Percentiles rank a stretch among this genome's conserved stretches.
These are phyloP conservation scores for Hylaeus volcanicus DNA, from an alignment of 1,140 invertebrate genomes.

Conservation along the genomic window DNA sequence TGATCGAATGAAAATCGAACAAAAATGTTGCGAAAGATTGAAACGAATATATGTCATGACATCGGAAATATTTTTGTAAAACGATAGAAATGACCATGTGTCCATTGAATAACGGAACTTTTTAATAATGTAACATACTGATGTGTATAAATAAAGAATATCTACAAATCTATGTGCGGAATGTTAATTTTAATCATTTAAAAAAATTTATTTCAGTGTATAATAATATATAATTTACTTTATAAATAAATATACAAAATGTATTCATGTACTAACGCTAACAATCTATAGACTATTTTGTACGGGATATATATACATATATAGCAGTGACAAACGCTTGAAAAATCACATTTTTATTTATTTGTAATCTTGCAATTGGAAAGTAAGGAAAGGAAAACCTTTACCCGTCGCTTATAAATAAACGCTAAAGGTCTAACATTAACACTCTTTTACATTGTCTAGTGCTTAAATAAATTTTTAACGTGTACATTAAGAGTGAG, in stretches of 20 bases:
- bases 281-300: constrained; percentile 41
- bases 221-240: constrained; percentile 26
- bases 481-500: not conserved
- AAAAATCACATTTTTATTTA: constrained; percentile 15
- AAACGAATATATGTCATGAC: constrained; percentile 11
- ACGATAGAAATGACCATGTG: constrained; percentile 58
- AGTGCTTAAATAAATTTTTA: constrained; percentile 2
- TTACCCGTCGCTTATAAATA: not conserved
- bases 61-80: constrained; percentile 56
- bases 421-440: not conserved
- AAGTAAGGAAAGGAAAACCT: not conserved
- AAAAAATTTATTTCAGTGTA: constrained; percentile 27
- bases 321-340: constrained; percentile 1
- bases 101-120: constrained; percentile 67
- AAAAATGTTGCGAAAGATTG: not conserved
- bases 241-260: constrained; percentile 34
- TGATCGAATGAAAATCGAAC: constrained; percentile 34
- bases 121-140: constrained; percentile 74
- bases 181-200: constrained; percentile 7
- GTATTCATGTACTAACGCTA: constrained; percentile 19
- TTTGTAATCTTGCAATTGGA: not conserved
- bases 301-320: not conserved
- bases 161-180: constrained; percentile 25
- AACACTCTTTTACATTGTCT: not conserved
- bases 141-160: constrained; percentile 67